phyloP scores from a whole-genome alignment of 2,797 vertebrate genomes.

The Ctenosaura bakeri region DNA sequence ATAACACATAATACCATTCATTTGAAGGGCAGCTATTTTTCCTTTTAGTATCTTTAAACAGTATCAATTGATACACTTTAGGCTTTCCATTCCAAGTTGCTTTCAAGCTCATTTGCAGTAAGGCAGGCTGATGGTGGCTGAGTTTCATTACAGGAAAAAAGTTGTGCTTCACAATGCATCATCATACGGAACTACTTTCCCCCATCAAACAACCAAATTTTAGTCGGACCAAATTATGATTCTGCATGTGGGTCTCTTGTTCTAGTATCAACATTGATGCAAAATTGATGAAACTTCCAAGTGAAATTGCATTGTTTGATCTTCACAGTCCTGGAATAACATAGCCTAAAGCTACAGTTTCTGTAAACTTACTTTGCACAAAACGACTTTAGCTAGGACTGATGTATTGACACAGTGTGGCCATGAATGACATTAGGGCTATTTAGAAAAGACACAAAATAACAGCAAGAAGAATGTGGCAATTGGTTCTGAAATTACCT shows the following conservation, averaged over 20 bases:
- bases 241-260: constrained; percentile 78
- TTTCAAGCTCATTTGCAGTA: constrained; percentile 74
- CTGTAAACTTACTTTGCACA: constrained; percentile 88
- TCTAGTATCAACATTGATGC: constrained; percentile 83
- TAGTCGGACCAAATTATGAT: constrained; percentile 83
- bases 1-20: constrained; percentile 91
- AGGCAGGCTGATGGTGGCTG: constrained; percentile 61
- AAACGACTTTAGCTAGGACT: constrained; percentile 80
- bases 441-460: constrained; percentile 86
- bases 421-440: constrained; percentile 85
- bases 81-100: constrained; percentile 78
- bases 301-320: constrained; percentile 90
- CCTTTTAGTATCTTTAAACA: constrained; percentile 86
- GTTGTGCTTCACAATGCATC: constrained; percentile 75
- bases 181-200: constrained; percentile 82
- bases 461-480: constrained; percentile 83
- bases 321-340: constrained; percentile 85
- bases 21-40: constrained; percentile 83
- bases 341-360: constrained; percentile 85
- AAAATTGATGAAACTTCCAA: constrained; percentile 90
- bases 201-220: constrained; percentile 82
- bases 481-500: constrained; percentile 89
- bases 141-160: constrained; percentile 69
- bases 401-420: constrained; percentile 83
- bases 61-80: constrained; percentile 84